Percentiles rank a stretch among this genome's conserved stretches.
Evolutionary conservation across 2,113 vertebrate genomes (phyloP).

Genomic region (Triplophysa siluroides): DNA sequence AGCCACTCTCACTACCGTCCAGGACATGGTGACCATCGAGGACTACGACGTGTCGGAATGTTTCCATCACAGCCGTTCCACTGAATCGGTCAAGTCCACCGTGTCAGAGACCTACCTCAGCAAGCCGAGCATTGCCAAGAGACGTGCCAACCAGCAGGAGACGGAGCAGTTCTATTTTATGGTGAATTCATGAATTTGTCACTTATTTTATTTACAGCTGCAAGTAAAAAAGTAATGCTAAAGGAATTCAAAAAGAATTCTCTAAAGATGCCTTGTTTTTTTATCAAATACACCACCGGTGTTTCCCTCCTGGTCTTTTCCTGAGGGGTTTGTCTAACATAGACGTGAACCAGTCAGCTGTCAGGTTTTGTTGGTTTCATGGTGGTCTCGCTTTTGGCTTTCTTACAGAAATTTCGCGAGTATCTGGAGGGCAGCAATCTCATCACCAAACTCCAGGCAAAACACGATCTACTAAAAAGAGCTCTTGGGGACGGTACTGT

Average conservation of each 20-base stretch:
- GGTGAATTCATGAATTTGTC: slow-evolving; percentile 69
- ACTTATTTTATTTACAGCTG: background rate
- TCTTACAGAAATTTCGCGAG: slow-evolving; percentile 95
- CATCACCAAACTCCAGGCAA: slow-evolving; percentile 98
- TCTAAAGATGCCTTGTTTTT: background rate
- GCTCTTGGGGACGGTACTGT: slow-evolving; percentile 88
- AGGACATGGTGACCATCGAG: slow-evolving; percentile 98
- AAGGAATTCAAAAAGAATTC: too few species aligned
- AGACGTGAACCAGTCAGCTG: background rate
- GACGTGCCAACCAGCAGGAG: slow-evolving; percentile 97
- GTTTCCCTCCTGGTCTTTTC: too few species aligned
- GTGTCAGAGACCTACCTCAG: slow-evolving; percentile 97
- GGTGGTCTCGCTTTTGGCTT: slow-evolving; percentile 60
- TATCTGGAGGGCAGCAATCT: slow-evolving; percentile 98
- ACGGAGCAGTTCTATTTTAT: slow-evolving; percentile 99
- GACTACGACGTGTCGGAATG: slow-evolving; percentile 98
- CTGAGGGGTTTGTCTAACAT: background rate
- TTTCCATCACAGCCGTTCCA: slow-evolving; percentile 97
- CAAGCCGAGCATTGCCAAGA: slow-evolving; percentile 96
- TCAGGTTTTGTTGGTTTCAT: slow-evolving; percentile 13
- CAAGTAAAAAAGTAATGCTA: background rate
- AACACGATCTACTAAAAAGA: slow-evolving; percentile 94
- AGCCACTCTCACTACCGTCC: slow-evolving; percentile 95
- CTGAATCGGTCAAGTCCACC: slow-evolving; percentile 94
- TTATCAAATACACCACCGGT: too few species aligned